A percentile compares a stretch with the other conserved stretches of the same genome.
Conservation (phyloP, 2,113 vertebrate species). For the Chlorodrepanis virens region DNA sequence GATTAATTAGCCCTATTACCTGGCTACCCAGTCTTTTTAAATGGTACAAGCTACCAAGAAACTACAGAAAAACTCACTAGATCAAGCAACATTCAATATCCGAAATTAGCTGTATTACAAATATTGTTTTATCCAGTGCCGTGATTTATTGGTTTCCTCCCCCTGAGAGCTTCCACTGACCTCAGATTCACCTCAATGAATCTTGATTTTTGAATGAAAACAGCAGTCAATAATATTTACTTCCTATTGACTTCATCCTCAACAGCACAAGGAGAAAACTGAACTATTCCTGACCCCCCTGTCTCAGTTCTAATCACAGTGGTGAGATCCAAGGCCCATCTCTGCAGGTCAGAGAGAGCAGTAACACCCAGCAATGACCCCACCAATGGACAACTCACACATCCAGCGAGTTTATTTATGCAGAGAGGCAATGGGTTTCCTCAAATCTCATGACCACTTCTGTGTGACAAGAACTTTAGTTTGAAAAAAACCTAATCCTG, state of each 20-base stretch:
- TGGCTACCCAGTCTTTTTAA: not conserved
- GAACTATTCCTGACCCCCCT: constrained; percentile 52
- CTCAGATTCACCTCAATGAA: constrained; percentile 61
- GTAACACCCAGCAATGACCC: not conserved
- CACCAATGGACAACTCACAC: not conserved
- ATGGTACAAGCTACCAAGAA: not conserved
- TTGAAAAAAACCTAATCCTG: not conserved
- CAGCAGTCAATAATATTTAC: constrained; percentile 65
- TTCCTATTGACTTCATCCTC: constrained; percentile 50
- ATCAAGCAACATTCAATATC: not conserved
- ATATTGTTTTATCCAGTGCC: constrained; percentile 36
- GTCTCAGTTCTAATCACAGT: not conserved
- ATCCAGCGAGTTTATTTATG: not conserved
- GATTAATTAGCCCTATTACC: not conserved
- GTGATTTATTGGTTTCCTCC: constrained; percentile 45
- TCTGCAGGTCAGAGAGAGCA: not conserved
- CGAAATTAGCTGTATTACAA: constrained; percentile 27
- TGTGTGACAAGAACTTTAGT: not conserved
- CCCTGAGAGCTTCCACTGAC: constrained; percentile 40
- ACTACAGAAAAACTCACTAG: not conserved
- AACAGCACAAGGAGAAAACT: constrained; percentile 18
- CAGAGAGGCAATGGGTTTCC: not conserved
- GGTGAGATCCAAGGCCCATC: not conserved
- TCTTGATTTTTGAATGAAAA: constrained; percentile 66
- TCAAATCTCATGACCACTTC: not conserved